Evolutionary conservation across 2,888 invertebrate genomes (phyloP).

Genomic region (Uropetala carovei): DNA sequence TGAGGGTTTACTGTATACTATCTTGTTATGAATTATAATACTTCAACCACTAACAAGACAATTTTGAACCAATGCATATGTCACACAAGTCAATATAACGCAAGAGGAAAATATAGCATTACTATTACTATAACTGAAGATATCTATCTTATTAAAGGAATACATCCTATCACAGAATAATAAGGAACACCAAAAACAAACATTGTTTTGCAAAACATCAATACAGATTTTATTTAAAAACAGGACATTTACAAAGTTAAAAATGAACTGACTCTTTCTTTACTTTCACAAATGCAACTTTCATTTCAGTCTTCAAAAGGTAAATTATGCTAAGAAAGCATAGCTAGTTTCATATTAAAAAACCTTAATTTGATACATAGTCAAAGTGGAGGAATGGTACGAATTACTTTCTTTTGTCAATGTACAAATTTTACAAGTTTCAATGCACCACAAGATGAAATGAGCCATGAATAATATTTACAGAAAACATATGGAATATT

Average conservation of each 20-base stretch:
- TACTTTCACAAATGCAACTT: constrained; percentile 61
- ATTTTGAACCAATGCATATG: too few relatives aligned
- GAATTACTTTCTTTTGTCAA: constrained; percentile 46
- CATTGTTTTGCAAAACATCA: constrained; percentile 51
- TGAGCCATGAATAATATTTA: constrained; percentile 34
- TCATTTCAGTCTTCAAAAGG: constrained; percentile 62
- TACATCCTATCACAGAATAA: too few relatives aligned
- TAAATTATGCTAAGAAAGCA: constrained; percentile 60
- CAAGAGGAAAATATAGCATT: too few relatives aligned
- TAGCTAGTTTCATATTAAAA: constrained; percentile 49
- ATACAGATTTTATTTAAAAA: constrained; percentile 63
- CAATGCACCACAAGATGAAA: constrained; percentile 26
- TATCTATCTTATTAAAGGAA: too few relatives aligned
- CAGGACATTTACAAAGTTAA: constrained; percentile 63
- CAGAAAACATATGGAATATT: neutral
- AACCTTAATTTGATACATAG: constrained; percentile 55
- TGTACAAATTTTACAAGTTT: constrained; percentile 55
- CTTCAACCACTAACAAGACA: too few relatives aligned
- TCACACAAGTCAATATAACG: too few relatives aligned
- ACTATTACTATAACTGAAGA: too few relatives aligned
- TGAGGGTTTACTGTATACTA: too few relatives aligned
- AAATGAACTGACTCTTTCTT: constrained; percentile 61
- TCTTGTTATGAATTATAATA: too few relatives aligned
- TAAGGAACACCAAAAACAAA: neutral
- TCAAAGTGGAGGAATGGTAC: constrained; percentile 60